Conservation (phyloP, 1,140 invertebrate genomes). For the Trachymyrmex cornetzi region DNA sequence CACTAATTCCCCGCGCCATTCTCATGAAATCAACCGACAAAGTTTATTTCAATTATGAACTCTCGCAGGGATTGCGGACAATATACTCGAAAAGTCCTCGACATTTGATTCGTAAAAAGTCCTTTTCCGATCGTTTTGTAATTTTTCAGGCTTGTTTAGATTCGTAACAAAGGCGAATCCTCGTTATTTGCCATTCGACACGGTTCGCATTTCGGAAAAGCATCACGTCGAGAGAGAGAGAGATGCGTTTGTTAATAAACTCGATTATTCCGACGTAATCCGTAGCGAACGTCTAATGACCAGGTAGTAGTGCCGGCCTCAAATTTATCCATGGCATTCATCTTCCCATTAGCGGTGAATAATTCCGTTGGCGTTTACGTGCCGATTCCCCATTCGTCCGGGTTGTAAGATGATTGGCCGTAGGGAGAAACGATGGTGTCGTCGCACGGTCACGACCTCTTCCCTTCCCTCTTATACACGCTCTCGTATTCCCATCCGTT, state of each 20-base stretch:
- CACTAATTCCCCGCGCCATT: neutral
- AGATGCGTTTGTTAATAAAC: constrained; percentile 71
- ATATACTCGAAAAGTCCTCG: neutral
- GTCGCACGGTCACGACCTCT: constrained; percentile 57
- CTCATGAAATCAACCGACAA: neutral
- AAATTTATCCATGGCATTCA: constrained; percentile 83
- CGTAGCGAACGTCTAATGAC: constrained; percentile 75
- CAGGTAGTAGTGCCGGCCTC: constrained; percentile 76
- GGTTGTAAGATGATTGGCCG: constrained; percentile 68
- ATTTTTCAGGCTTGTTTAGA: neutral
- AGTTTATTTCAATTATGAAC: constrained; percentile 8
- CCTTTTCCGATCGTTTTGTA: neutral
- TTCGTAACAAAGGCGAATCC: neutral
- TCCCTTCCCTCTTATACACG: constrained; percentile 25
- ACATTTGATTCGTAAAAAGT: neutral
- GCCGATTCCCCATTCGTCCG: constrained; percentile 79
- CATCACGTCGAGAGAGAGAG: neutral
- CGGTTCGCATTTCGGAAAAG: constrained; percentile 22
- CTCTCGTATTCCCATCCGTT: constrained; percentile 54
- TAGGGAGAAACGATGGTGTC: constrained; percentile 47
- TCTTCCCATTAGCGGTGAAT: constrained; percentile 84
- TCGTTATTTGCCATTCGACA: neutral
- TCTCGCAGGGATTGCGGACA: neutral
- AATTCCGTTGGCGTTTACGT: constrained; percentile 80
- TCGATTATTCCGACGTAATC: constrained; percentile 74